Evolutionary conservation across 2,113 vertebrate species (phyloP).

Genomic region (Abramis brama): DNA sequence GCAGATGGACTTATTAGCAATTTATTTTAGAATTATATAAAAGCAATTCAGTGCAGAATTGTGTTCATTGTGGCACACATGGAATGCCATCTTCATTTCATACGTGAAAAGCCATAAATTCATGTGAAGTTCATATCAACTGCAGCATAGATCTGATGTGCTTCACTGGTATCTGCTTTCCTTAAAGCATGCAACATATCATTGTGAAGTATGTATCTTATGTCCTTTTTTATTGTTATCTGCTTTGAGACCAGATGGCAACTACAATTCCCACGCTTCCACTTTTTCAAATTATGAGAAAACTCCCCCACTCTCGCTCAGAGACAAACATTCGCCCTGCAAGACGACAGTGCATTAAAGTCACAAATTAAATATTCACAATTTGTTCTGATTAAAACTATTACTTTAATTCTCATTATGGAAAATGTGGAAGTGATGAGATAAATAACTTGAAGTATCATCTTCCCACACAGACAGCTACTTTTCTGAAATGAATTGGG

Average conservation of each 20-base stretch:
- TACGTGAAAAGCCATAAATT: background rate
- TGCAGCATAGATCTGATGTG: background rate
- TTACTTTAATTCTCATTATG: constrained; percentile 2
- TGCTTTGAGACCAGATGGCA: constrained; percentile 19
- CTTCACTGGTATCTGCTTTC: background rate
- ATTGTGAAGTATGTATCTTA: background rate
- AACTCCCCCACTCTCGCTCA: background rate
- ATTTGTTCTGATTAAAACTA: constrained; percentile 24
- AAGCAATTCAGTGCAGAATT: background rate
- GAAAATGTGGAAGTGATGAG: background rate
- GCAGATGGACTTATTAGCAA: background rate
- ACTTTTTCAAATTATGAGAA: constrained; percentile 18
- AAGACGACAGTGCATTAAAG: background rate
- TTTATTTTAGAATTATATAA: background rate
- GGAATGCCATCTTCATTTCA: background rate
- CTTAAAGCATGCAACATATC: background rate
- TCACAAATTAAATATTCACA: constrained; percentile 8
- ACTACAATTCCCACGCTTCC: constrained; percentile 7
- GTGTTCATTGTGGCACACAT: background rate
- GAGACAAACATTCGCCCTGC: background rate
- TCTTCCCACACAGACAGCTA: constrained; percentile 13
- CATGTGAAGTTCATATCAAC: background rate
- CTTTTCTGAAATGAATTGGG: constrained; percentile 32
- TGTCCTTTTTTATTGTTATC: constrained; percentile 16
- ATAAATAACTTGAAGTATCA: constrained; percentile 16